Evolutionary conservation across 2,113 vertebrate species (phyloP), one percentile per base, ranked within the genome.

Genomic region (Pteropus alecto): DNA sequence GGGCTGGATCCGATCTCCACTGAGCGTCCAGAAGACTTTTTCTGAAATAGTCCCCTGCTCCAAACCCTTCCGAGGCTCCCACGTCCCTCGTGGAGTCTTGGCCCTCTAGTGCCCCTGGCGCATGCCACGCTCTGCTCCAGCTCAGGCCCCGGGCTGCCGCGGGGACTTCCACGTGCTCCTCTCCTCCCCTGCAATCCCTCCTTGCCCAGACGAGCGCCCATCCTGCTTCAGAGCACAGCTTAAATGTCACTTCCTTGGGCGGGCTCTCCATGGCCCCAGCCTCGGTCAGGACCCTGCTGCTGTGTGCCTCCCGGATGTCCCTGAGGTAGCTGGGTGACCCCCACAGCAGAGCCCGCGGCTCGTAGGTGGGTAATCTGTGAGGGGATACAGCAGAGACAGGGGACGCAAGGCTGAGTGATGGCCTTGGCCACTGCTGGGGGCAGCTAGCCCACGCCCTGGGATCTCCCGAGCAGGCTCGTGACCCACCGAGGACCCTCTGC

Each of bases 281-380:
- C 56, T 46, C 35, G 18, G 7, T 12, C n/a, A 58, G 65, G n/a
- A 33, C 6, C 76, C 28, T 41, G 43, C 41, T 41, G 43, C 41
- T 18, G 11, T 28, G 48, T 30, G 24, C 38, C 22, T 24, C 21
- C 3, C 26, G 26, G n/a, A 48, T 6, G 1, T 0, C n/a, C 35
- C 46, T 28, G n/a, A 43, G n/a, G 43, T 33, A 54, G 33, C 30
- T 10, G 35, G 28, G 16, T 12, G 51, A 16, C 13, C n/a, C 46
- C 73, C 46, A 18, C 6, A n/a, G 43, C 28, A 15, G 38, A 56
- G 87, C 22, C 73, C 35, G 43, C 33, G n/a, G 65, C 58, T 86
- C 33, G 51, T 3, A 63, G 41, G 58, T 21, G 2, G 56, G 41
- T 89, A 24, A 12, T 12, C 19, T 26, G 54, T 10, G 22, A 74